Conservation (phyloP, 35 echinoderm and acorn worm species). For the Eucidaris tribuloides region DNA sequence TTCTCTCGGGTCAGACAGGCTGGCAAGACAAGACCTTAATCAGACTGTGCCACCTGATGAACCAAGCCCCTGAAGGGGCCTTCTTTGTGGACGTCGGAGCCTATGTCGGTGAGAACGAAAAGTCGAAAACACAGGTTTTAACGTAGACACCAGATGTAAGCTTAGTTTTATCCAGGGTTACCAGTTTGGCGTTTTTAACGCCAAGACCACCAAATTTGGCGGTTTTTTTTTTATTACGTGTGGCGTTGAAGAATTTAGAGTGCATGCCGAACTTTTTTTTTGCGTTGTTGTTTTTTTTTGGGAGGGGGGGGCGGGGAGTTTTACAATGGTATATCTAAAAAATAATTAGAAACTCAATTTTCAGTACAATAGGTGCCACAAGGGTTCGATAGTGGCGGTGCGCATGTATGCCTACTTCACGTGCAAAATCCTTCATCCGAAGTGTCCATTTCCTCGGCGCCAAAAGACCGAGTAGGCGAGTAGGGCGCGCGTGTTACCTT, state of each 20-base stretch:
- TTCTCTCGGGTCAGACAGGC: conserved; percentile 24
- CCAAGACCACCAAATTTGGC: too few species aligned
- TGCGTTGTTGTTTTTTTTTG: too few species aligned
- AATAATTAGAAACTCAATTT: background rate
- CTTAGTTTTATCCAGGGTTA: too few species aligned
- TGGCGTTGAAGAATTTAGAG: too few species aligned
- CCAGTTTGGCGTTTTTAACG: too few species aligned
- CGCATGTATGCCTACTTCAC: background rate
- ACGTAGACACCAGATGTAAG: background rate
- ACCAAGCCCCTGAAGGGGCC: conserved; percentile 28
- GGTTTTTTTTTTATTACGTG: background rate
- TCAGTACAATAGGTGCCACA: too few species aligned
- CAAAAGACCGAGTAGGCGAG: too few species aligned
- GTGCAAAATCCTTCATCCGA: too few species aligned
- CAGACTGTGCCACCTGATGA: conserved; percentile 60
- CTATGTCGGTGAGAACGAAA: conserved; percentile 46
- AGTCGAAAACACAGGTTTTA: background rate
- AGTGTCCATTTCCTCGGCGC: too few species aligned
- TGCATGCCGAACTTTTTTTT: background rate
- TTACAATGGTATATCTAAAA: background rate
- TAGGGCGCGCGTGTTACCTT: too few species aligned
- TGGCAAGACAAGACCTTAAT: conserved; percentile 63
- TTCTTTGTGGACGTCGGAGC: conserved; percentile 79
- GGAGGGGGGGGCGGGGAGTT: too few species aligned
- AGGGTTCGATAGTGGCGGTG: too few species aligned